Evolutionary conservation across 2,888 invertebrate species (phyloP).

Genomic region (Aleiodes alternator): DNA sequence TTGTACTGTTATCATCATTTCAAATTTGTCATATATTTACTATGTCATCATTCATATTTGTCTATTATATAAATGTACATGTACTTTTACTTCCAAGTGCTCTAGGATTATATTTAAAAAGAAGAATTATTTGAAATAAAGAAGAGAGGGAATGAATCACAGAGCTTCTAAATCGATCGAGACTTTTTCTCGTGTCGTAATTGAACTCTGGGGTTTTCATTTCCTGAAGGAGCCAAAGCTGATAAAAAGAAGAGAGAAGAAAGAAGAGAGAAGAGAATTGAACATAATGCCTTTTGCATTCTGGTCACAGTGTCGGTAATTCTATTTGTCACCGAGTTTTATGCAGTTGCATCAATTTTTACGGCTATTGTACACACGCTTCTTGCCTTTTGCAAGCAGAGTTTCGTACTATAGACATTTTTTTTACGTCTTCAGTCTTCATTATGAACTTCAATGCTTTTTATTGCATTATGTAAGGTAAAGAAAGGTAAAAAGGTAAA

Average conservation of each 20-base stretch:
- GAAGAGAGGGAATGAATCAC: slow-evolving; percentile 39
- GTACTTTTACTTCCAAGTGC: slow-evolving; percentile 63
- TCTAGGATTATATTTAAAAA: slow-evolving; percentile 50
- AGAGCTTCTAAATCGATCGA: slow-evolving; percentile 35
- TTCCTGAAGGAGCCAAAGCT: slow-evolving; percentile 38
- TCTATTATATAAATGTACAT: slow-evolving; percentile 51
- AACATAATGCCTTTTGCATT: slow-evolving; percentile 62
- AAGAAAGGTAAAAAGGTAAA: slow-evolving; percentile 38
- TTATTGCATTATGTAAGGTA: slow-evolving; percentile 21
- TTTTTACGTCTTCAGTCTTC: not conserved
- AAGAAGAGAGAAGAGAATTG: slow-evolving; percentile 55
- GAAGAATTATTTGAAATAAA: slow-evolving; percentile 22
- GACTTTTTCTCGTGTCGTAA: slow-evolving; percentile 68
- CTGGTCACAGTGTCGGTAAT: slow-evolving; percentile 48
- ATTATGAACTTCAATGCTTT: not conserved
- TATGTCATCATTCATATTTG: slow-evolving; percentile 47
- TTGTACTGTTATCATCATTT: slow-evolving; percentile 48
- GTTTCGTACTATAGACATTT: not conserved
- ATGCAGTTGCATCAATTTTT: not conserved
- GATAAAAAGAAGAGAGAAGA: slow-evolving; percentile 53
- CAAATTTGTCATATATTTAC: slow-evolving; percentile 35
- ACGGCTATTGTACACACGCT: not conserved
- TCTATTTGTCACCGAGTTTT: slow-evolving; percentile 30
- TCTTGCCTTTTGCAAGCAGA: slow-evolving; percentile 28
- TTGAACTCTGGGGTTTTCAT: slow-evolving; percentile 36